Conservation (phyloP, 2,888 invertebrate genomes). For the Teinopalpus imperialis region DNA sequence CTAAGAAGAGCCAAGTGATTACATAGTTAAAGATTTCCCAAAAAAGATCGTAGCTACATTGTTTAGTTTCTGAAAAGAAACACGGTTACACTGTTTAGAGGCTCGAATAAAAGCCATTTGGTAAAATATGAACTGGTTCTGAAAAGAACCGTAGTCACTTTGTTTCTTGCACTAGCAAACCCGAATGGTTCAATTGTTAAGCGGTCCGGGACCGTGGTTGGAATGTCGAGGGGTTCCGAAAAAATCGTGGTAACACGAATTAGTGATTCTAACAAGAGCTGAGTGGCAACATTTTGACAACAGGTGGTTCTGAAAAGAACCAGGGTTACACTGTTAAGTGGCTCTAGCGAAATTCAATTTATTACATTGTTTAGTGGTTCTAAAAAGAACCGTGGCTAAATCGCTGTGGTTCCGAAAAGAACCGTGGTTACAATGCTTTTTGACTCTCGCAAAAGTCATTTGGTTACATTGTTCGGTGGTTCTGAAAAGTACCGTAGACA, state of each 20-base stretch:
- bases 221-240: no score
- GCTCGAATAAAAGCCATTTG: conserved; percentile 25
- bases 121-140: conserved; percentile 20
- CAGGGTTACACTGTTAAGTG: conserved; percentile 15
- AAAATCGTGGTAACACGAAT: no score
- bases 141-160: conserved; percentile 19
- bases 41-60: conserved; percentile 27
- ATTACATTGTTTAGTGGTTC: conserved; percentile 23
- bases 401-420: conserved; percentile 10
- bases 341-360: conserved; percentile 26
- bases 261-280: no score
- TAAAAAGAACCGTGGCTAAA: conserved; percentile 1
- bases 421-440: conserved; percentile 6
- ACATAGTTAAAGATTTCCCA: conserved; percentile 20
- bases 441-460: conserved; percentile 21
- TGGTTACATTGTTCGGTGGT: conserved; percentile 21
- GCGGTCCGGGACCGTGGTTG: no score
- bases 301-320: conserved; percentile 23
- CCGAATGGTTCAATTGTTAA: no score
- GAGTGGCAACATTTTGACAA: no score
- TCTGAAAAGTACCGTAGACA: conserved; percentile 23
- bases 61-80: conserved; percentile 27
- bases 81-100: conserved; percentile 18
- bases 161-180: not conserved
- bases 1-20: no score